Conservation (phyloP, 2,797 vertebrate species). For the Melanogrammus aeglefinus region DNA sequence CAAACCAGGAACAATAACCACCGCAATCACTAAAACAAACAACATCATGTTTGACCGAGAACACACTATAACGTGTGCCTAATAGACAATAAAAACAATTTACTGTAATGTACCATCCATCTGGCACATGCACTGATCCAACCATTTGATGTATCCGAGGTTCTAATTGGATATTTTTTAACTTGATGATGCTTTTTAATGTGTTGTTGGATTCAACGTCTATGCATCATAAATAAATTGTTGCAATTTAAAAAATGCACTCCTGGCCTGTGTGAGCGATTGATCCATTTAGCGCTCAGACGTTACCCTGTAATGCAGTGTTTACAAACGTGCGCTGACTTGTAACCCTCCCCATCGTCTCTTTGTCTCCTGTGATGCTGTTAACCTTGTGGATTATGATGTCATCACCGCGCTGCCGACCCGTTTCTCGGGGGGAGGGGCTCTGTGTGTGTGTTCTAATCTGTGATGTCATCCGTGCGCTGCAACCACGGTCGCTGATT, state of each 20-base stretch:
- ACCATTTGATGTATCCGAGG: no score
- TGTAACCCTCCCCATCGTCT: not conserved
- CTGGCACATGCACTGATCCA: no score
- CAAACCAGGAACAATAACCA: no score
- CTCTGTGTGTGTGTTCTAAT: not conserved
- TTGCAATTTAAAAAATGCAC: no score
- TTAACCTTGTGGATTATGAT: conserved; percentile 15
- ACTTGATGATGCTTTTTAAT: no score
- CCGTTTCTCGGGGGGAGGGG: not conserved
- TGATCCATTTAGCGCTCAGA: not conserved
- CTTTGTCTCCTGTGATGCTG: not conserved
- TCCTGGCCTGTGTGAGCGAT: no score
- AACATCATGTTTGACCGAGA: not conserved
- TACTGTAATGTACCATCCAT: no score
- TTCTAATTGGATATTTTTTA: no score
- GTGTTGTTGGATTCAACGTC: no score
- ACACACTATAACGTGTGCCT: not conserved
- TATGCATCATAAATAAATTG: no score
- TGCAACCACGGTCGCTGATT: conserved; percentile 15
- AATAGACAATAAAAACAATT: no score
- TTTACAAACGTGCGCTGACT: not conserved
- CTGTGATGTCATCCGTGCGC: conserved; percentile 24
- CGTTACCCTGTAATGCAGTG: not conserved
- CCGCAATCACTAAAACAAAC: not conserved
- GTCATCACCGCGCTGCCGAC: not conserved